Conservation (phyloP, 2,113 vertebrate genomes). For the Pseudorhombus dupliciocellatus region DNA sequence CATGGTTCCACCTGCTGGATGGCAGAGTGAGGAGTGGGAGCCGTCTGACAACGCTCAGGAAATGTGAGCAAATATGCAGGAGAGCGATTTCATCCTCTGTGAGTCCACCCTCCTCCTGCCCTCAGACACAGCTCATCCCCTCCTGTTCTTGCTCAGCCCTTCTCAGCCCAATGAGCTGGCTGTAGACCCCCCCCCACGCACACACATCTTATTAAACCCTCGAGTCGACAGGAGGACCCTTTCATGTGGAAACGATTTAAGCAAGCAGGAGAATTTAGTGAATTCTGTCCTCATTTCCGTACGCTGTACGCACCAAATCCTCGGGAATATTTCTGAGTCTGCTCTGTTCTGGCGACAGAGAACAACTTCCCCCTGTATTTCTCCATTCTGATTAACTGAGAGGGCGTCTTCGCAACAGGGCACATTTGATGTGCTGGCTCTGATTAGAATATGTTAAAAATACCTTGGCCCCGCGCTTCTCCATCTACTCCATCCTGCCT, state of each 20-base stretch:
- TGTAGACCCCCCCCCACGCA: slow-evolving; percentile 11
- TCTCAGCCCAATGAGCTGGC: slow-evolving; percentile 33
- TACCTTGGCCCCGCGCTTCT: slow-evolving; percentile 49
- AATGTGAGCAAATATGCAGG: slow-evolving; percentile 22
- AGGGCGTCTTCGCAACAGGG: slow-evolving; percentile 42
- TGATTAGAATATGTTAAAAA: slow-evolving; percentile 74
- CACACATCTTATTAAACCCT: slow-evolving; percentile 50
- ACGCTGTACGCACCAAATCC: slow-evolving; percentile 48
- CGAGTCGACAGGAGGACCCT: slow-evolving; percentile 35
- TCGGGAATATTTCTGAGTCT: not conserved
- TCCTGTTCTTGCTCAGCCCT: slow-evolving; percentile 12
- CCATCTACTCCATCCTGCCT: slow-evolving; percentile 41
- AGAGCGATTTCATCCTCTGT: slow-evolving; percentile 31
- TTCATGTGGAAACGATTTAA: slow-evolving; percentile 59
- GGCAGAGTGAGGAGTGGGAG: slow-evolving; percentile 23
- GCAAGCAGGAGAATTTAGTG: slow-evolving; percentile 40
- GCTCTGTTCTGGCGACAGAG: slow-evolving; percentile 33
- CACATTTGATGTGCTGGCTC: slow-evolving; percentile 58
- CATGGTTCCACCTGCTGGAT: slow-evolving; percentile 27
- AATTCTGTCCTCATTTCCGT: slow-evolving; percentile 54
- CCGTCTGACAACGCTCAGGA: not conserved
- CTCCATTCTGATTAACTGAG: slow-evolving; percentile 59
- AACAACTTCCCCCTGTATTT: slow-evolving; percentile 30
- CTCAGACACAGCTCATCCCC: slow-evolving; percentile 34
- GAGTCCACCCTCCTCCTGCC: slow-evolving; percentile 21